Base-by-base conservation (phyloP, 2,797 vertebrate genomes). In the Coccyzus lansbergi region DNA sequence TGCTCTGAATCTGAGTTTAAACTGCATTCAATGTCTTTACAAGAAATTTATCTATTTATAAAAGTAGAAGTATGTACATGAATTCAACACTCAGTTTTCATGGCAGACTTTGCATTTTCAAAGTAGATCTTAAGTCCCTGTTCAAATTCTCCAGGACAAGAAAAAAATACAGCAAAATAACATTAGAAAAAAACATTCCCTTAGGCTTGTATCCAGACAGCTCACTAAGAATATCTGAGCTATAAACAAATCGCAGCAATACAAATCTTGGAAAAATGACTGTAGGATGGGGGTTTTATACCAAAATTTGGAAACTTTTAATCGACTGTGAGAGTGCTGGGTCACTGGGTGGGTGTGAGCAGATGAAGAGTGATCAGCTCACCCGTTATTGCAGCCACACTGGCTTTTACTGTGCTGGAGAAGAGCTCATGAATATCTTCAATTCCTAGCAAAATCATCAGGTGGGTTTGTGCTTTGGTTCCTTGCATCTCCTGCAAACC, bases 391-490 rank as follows among this genome's bases (percentile, higher is more conserved):
- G 67, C 22, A 36, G 36, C 64, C 85, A 51, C 6, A 5, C 42
- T 51, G 46, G 24, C n/a, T 83, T 74, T 77, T 38, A 75, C 67
- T 69, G 83, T 51, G 20, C 52, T 81, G 46, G 28, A 1, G 62
- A 56, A 31, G 24, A 22, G 65, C 51, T 34, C 52, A 38, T 10
- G 28, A 22, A 29, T 2, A 4, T 17, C 26, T 53, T 8, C 33
- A 25, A 9, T 34, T 56, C 17, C 44, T 9, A 28, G 12, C 7
- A 34, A 4, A 9, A 22, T 46, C 38, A 17, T 6, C 0, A 2
- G 16, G 8, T 14, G 17, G 5, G 3, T 46, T 49, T 38, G 28
- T 4, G 6, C 53, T 13, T 34, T 0, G 1, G 5, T 14, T 33
- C 40, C 46, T 64, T 17, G 58, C 16, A 48, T 44, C 33, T 36